Base-by-base conservation (phyloP, 2,888 invertebrate species). In the Drosophila kanekoi region DNA sequence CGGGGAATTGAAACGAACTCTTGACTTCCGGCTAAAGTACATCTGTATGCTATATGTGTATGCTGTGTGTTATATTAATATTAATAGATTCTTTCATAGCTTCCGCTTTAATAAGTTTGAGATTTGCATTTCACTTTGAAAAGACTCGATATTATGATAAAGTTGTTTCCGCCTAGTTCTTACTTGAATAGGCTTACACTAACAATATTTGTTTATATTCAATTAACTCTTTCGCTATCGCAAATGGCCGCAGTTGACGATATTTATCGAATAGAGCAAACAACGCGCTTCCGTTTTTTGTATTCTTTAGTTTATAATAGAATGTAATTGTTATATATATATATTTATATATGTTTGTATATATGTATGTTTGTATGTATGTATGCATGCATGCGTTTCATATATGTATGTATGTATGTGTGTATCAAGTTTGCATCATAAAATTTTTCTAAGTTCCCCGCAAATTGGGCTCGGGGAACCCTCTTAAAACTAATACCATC, bases 401-500 rank as follows among this genome's bases (percentile, higher is more conserved):
- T 40, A 40, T 40, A 16, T 38, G n/a, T n/a, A 20, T 20, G 4
- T 20, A 20, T 20, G 20, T 20, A 16, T 52, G 20, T 23, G 16
- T 51, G 37, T 45, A 52, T 37, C 32, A 49, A 33, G 33, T 48
- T 35, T 48, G 52, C 35, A 44, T 70, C 53, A 61, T 66, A 72
- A 72, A 66, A 72, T 72, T 72, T 72, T 47, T 51, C 61, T 62
- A 61, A 66, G 60, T 59, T 72, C 33, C 49, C 51, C 23, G 14
- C 53, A 35, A 1, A 9, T 20, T 6, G 11, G 41, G 18, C 18
- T 9, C 2, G 23, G 41, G 56, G 43, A 47, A 40, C 35, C 47
- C 47, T 23, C 47, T 58, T 57, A 57, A 28, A 33, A 16, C 28
- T 43, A 61, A 6, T 23, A 23, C 48, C 14, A 18, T 35, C 49